Evolutionary conservation across 2,888 invertebrate genomes (phyloP).

Genomic region (Ptycholaimellus sp.): DNA sequence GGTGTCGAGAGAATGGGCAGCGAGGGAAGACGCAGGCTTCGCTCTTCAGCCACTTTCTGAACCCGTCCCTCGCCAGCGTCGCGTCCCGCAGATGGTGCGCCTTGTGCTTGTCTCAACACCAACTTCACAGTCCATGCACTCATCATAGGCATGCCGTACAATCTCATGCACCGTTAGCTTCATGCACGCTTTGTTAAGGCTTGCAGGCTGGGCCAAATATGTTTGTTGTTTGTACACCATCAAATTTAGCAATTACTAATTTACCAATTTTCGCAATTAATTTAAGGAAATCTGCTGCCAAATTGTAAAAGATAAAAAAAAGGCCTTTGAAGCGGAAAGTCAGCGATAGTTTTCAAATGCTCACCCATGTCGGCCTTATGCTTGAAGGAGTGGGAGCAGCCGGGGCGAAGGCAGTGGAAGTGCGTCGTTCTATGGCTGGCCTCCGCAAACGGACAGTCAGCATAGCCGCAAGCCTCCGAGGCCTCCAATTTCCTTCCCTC

Average conservation of each 20-base stretch:
- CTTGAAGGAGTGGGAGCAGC: slow-evolving; percentile 83
- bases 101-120: slow-evolving; percentile 69
- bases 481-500: no score
- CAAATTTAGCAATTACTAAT: not conserved
- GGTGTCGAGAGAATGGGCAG: slow-evolving; percentile 73
- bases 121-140: no score
- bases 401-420: slow-evolving; percentile 72
- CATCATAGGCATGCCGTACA: no score
- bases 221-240: no score
- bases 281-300: no score
- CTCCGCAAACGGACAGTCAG: no score
- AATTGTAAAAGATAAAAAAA: not conserved
- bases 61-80: slow-evolving; percentile 74
- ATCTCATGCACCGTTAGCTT: no score
- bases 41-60: slow-evolving; percentile 94
- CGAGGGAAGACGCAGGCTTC: slow-evolving; percentile 70
- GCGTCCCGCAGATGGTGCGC: slow-evolving; percentile 93
- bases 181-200: no score
- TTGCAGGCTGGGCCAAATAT: no score
- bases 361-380: slow-evolving; percentile 98
- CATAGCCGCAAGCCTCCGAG: no score
- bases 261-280: no score
- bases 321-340: no score
- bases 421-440: slow-evolving; percentile 83
- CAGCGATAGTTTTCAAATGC: slow-evolving; percentile 17